Conservation (phyloP, 2,113 vertebrate species). For the Oncorhynchus masou region DNA sequence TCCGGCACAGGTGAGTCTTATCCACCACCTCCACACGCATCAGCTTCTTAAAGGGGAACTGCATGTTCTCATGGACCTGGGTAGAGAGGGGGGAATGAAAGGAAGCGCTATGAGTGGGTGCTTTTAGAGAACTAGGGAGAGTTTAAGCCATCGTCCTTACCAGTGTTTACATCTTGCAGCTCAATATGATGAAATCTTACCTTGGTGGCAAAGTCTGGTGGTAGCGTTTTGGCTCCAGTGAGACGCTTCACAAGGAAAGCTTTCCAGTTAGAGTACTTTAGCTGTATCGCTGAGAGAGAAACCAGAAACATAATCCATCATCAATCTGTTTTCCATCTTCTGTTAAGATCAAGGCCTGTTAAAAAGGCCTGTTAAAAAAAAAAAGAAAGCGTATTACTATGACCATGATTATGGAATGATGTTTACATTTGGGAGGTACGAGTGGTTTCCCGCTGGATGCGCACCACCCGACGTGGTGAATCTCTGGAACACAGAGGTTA, state of each 20-base stretch:
- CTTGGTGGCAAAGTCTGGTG: conserved; percentile 91
- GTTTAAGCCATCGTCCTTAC: neutral
- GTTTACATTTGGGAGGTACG: conserved; percentile 90
- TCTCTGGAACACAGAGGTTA: conserved; percentile 89
- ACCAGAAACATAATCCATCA: neutral
- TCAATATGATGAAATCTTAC: conserved; percentile 65
- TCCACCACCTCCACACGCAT: conserved; percentile 98
- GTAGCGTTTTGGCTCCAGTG: conserved; percentile 98
- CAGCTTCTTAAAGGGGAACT: conserved; percentile 94
- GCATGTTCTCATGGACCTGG: conserved; percentile 92
- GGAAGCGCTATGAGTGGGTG: too few species aligned
- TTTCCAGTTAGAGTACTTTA: conserved; percentile 99
- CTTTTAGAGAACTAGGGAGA: neutral
- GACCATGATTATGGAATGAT: neutral
- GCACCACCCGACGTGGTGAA: conserved; percentile 97
- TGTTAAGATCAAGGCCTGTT: too few species aligned
- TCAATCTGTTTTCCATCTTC: neutral
- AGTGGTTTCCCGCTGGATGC: conserved; percentile 94
- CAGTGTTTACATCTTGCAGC: neutral
- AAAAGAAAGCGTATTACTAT: neutral
- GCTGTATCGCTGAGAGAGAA: conserved; percentile 84
- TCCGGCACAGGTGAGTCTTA: conserved; percentile 94
- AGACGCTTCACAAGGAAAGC: conserved; percentile 96
- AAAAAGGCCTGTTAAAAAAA: neutral
- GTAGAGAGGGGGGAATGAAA: too few species aligned